A percentile compares a stretch with the other conserved stretches of the same genome.
phyloP scores from a whole-genome alignment of 2,797 vertebrate species.

The Malacoctenus gilli region DNA sequence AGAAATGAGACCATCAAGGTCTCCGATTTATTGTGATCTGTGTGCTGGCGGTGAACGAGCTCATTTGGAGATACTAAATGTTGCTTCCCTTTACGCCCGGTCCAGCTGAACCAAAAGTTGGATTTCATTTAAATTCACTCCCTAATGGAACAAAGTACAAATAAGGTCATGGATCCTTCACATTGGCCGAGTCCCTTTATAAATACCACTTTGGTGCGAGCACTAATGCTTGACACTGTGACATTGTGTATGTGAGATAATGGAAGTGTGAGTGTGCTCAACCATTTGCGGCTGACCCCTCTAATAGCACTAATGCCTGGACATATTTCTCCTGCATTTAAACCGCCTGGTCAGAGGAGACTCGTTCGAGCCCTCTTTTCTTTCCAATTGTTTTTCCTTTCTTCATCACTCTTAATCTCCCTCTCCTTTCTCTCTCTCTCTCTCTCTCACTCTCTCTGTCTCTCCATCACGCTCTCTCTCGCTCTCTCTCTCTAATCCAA shows the following conservation, averaged over 20 bases:
- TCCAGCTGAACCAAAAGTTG: constrained; percentile 6
- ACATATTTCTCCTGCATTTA: constrained; percentile 66
- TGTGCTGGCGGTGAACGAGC: background rate
- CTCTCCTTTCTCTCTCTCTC: constrained; percentile 14
- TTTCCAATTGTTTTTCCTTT: constrained; percentile 25
- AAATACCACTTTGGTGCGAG: constrained; percentile 25
- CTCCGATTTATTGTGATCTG: background rate
- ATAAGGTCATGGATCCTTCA: constrained; percentile 18
- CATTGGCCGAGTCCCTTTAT: constrained; percentile 16
- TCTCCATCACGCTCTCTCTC: constrained; percentile 19
- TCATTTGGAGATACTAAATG: background rate
- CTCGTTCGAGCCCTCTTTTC: constrained; percentile 25
- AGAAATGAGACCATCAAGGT: background rate
- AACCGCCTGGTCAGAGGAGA: constrained; percentile 35
- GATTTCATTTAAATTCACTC: constrained; percentile 25
- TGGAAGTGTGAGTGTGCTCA: constrained; percentile 40
- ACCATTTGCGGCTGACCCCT: constrained; percentile 61
- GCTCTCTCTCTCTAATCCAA: constrained; percentile 65
- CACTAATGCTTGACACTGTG: constrained; percentile 22
- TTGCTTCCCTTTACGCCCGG: background rate
- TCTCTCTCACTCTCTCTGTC: constrained; percentile 48
- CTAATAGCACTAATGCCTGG: constrained; percentile 45
- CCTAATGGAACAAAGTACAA: constrained; percentile 20
- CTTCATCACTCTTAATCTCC: constrained; percentile 23
- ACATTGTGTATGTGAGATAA: constrained; percentile 39